Conservation (phyloP, 2,888 invertebrate species). For the Troides aeacus region DNA sequence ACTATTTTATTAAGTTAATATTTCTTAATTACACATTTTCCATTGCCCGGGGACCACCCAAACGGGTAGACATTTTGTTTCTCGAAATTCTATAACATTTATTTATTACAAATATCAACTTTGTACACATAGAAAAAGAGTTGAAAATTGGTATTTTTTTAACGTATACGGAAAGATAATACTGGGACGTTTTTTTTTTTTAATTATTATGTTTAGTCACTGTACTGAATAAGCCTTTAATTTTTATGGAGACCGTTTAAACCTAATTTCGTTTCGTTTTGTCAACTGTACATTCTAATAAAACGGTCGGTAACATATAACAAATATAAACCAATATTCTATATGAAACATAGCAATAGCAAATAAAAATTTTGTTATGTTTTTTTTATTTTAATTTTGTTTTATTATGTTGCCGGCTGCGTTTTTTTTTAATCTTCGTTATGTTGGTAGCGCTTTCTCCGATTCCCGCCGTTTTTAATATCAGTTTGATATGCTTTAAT, state of each 20-base stretch:
- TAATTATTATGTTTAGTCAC: constrained; percentile 52
- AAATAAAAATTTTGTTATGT: constrained; percentile 34
- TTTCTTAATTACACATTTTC: constrained; percentile 6
- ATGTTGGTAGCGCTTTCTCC: constrained; percentile 3
- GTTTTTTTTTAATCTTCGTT: constrained; percentile 7
- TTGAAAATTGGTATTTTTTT: constrained; percentile 2
- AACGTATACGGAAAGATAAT: not conserved
- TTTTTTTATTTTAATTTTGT: constrained; percentile 32
- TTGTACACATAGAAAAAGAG: not conserved
- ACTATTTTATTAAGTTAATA: constrained; percentile 11
- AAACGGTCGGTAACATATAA: constrained; percentile 7
- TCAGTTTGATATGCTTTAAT: not conserved
- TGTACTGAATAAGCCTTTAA: constrained; percentile 49
- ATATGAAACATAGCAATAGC: not conserved
- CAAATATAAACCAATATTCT: constrained; percentile 19
- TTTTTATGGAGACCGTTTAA: constrained; percentile 46
- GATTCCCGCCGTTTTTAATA: constrained; percentile 1
- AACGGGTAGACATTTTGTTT: constrained; percentile 2
- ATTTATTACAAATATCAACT: not conserved
- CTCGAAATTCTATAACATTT: not conserved
- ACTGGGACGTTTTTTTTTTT: constrained; percentile 36
- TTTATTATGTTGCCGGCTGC: constrained; percentile 26
- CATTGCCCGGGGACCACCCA: constrained; percentile 15
- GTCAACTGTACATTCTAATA: not conserved
- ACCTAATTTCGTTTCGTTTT: constrained; percentile 29